Percentiles rank a stretch among this genome's conserved stretches.
Conservation (phyloP, 92 coral and sea anemone genomes). For the Palythoa heliodiscus region DNA sequence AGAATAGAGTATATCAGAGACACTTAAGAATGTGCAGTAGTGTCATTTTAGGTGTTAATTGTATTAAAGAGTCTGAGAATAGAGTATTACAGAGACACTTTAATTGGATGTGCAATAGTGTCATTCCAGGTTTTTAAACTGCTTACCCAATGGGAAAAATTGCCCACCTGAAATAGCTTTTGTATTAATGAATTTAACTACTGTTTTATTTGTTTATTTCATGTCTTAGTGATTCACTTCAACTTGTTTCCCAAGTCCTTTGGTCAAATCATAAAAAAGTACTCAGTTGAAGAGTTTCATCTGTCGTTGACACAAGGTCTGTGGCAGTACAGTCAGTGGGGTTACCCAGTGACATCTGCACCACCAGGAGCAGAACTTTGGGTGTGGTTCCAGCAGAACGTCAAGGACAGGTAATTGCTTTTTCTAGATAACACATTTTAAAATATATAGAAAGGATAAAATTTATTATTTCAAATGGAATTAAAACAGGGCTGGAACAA, state of each 20-base stretch:
- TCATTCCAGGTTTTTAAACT: too few species aligned
- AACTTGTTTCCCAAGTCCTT: slow-evolving; percentile 93
- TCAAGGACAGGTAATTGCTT: slow-evolving; percentile 65
- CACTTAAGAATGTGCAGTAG: too few species aligned
- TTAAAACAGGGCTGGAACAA: too few species aligned
- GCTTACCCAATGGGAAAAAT: too few species aligned
- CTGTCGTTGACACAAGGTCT: slow-evolving; percentile 94
- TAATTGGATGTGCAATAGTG: too few species aligned
- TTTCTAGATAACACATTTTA: neutral
- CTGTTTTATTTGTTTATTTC: neutral
- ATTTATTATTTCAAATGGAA: too few species aligned
- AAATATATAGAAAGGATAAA: too few species aligned
- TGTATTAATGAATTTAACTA: neutral
- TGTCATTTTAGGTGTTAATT: too few species aligned
- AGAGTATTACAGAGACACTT: too few species aligned
- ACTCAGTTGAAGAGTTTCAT: slow-evolving; percentile 92
- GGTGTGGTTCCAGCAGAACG: slow-evolving; percentile 95
- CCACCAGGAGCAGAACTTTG: slow-evolving; percentile 99
- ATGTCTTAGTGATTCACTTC: slow-evolving; percentile 80
- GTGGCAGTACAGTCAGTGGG: slow-evolving; percentile 95
- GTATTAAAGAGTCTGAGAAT: too few species aligned
- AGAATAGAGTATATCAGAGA: too few species aligned
- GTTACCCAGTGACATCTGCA: slow-evolving; percentile 86
- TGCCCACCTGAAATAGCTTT: too few species aligned
- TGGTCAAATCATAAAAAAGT: slow-evolving; percentile 90